phyloP scores from a whole-genome alignment of 2,113 vertebrate genomes.

The Acrocephalus kingi region DNA sequence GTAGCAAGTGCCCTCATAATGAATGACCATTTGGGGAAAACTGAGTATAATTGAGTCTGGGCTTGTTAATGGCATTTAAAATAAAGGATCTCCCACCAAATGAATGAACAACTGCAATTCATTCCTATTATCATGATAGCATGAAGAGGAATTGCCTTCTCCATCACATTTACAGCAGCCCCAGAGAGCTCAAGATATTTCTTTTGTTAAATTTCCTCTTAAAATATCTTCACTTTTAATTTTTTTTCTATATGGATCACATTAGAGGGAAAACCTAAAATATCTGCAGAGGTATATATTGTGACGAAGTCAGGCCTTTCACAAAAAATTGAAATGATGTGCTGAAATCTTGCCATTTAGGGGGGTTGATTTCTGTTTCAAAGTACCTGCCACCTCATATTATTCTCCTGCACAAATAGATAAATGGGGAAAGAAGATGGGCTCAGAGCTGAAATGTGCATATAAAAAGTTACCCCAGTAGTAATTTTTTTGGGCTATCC shows the following conservation, averaged over 20 bases:
- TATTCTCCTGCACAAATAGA: neutral
- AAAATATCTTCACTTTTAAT: neutral
- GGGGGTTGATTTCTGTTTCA: neutral
- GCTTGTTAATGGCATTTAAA: neutral
- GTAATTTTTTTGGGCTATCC: neutral
- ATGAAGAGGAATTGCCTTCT: neutral
- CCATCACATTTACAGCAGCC: neutral
- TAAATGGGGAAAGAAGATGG: neutral
- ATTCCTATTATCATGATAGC: neutral
- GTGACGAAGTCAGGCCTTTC: neutral
- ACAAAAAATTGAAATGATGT: neutral
- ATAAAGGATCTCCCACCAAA: neutral
- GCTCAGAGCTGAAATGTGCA: neutral
- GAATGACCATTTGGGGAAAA: neutral
- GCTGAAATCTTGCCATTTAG: neutral
- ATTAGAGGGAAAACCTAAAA: neutral
- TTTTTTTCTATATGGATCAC: neutral
- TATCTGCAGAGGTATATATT: neutral
- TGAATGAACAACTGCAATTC: neutral
- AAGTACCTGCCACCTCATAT: neutral
- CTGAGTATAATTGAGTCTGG: neutral
- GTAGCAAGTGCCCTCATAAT: neutral
- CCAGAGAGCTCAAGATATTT: neutral
- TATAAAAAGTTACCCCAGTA: neutral
- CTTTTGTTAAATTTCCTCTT: neutral